Percentiles rank a stretch among this genome's conserved stretches.
Evolutionary conservation across 2,888 invertebrate genomes (phyloP).

Genomic region (Deroplatys truncata): DNA sequence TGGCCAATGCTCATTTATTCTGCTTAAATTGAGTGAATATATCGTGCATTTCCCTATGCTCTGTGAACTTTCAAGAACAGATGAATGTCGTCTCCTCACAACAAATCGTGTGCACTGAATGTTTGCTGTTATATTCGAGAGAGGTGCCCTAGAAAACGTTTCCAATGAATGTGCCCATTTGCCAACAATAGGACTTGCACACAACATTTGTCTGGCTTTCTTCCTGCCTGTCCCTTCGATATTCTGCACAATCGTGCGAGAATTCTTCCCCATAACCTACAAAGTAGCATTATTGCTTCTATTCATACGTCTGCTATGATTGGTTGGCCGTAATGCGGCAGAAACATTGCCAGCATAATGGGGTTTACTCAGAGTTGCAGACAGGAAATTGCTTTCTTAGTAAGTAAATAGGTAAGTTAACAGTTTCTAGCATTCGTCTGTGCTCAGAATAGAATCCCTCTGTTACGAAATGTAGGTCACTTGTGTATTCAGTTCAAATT

Average conservation of each 20-base stretch:
- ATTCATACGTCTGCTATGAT: too few species aligned
- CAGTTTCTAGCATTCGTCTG: too few species aligned
- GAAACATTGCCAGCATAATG: too few species aligned
- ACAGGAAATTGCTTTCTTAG: too few species aligned
- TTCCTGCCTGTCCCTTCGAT: not conserved
- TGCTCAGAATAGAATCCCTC: too few species aligned
- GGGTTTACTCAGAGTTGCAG: too few species aligned
- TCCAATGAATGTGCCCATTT: not conserved
- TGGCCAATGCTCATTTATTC: not conserved
- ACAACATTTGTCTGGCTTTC: not conserved
- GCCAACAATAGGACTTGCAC: not conserved
- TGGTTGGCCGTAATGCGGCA: too few species aligned
- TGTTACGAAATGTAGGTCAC: too few species aligned
- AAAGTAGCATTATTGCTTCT: not conserved
- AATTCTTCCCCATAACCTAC: not conserved
- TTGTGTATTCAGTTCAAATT: too few species aligned
- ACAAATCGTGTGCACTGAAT: not conserved
- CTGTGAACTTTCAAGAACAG: too few species aligned
- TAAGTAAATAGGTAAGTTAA: too few species aligned
- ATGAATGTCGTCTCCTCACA: not conserved
- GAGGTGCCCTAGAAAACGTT: not conserved
- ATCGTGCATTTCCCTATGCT: not conserved
- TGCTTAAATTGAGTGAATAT: not conserved
- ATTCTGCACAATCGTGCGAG: not conserved
- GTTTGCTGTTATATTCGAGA: not conserved